Evolutionary conservation across 2,797 vertebrate species (phyloP).

Genomic region (Tarsius wallacei): DNA sequence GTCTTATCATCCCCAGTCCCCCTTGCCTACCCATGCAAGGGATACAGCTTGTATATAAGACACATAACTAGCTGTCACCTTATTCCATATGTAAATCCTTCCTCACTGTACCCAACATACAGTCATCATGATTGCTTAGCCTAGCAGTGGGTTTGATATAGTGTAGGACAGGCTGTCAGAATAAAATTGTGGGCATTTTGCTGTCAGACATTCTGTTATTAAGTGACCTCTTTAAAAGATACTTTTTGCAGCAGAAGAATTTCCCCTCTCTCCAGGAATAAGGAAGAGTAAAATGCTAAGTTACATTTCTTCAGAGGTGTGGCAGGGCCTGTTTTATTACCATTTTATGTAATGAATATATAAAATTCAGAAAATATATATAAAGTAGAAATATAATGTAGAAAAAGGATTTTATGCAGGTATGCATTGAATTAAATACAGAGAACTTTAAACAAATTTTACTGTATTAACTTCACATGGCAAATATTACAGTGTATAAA

Average conservation of each 20-base stretch:
- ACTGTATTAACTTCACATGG: neutral
- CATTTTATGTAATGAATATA: neutral
- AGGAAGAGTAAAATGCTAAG: constrained; percentile 45
- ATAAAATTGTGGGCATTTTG: constrained; percentile 44
- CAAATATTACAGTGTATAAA: neutral
- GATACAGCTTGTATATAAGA: neutral
- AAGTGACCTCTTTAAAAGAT: constrained; percentile 41
- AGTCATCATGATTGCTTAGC: neutral
- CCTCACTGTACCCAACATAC: neutral
- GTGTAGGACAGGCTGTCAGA: neutral
- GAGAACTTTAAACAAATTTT: neutral
- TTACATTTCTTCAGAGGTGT: constrained; percentile 46
- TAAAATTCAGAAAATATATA: neutral
- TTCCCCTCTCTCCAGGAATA: constrained; percentile 5
- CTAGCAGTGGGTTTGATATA: neutral
- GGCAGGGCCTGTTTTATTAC: constrained; percentile 7
- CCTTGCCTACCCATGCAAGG: neutral
- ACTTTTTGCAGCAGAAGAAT: constrained; percentile 20
- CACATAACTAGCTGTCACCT: neutral
- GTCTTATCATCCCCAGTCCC: neutral
- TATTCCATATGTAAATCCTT: neutral
- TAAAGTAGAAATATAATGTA: constrained; percentile 26
- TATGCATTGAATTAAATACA: constrained; percentile 43
- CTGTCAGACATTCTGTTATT: neutral
- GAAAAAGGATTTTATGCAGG: neutral